These are phyloP conservation scores for Talpa occidentalis DNA, from an alignment of 2,113 vertebrate species.

Conservation along the genomic window DNA sequence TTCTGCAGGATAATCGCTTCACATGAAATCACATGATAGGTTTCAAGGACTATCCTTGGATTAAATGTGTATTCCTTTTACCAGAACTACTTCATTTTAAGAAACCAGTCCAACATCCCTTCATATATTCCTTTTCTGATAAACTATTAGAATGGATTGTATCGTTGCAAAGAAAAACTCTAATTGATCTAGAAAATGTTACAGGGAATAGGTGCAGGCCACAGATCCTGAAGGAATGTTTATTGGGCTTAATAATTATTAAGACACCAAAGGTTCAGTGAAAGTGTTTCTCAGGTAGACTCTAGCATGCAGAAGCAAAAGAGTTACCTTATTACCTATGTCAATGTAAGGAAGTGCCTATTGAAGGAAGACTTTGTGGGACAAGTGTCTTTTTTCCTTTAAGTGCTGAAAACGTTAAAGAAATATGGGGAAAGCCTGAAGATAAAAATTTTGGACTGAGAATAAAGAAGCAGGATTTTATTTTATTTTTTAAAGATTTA, in stretches of 20 bases:
- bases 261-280: not conserved
- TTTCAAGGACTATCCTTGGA: not conserved
- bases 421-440: not conserved
- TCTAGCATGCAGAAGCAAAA: not conserved
- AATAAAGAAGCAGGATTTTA: not conserved
- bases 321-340: not conserved
- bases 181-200: not conserved
- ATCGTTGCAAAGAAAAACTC: not conserved
- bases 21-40: not conserved
- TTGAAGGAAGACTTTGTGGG: not conserved
- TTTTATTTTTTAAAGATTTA: too few relatives aligned
- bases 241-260: not conserved
- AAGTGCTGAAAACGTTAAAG: not conserved
- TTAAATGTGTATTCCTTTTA: not conserved
- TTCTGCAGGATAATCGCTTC: not conserved
- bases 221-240: not conserved
- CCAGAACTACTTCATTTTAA: not conserved
- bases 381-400: not conserved
- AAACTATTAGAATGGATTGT: not conserved
- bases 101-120: not conserved
- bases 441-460: not conserved
- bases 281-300: not conserved
- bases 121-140: constrained; percentile 3
- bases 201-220: not conserved
- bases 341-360: too few relatives aligned